Conservation (phyloP, 2,888 invertebrate species). For the Himalopsyche kuldschensis region DNA sequence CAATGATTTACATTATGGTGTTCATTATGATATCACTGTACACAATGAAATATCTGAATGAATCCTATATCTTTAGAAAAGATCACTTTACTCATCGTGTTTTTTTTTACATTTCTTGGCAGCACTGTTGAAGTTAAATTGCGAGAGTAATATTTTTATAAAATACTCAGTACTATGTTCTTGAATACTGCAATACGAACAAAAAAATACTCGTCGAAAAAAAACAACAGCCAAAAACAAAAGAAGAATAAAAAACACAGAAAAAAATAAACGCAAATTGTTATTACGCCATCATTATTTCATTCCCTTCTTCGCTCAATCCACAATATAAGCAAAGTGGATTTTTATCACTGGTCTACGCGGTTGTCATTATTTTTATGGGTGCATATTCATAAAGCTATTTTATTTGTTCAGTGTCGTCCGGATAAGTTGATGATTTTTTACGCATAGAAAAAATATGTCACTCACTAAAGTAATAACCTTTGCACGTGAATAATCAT, state of each 20-base stretch:
- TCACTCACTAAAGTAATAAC: too few relatives aligned
- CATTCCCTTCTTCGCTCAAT: conserved; percentile 6
- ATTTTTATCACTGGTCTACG: conserved; percentile 2
- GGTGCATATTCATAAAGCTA: conserved; percentile 10
- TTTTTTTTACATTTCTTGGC: too few relatives aligned
- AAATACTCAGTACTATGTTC: background rate
- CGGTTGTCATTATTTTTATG: conserved; percentile 1
- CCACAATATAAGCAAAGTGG: background rate
- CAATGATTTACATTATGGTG: too few relatives aligned
- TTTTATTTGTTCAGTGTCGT: background rate
- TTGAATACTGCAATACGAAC: background rate
- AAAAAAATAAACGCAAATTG: background rate
- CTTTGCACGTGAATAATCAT: too few relatives aligned
- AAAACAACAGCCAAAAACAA: background rate
- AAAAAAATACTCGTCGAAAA: background rate
- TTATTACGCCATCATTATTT: conserved; percentile 1
- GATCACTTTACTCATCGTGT: too few relatives aligned
- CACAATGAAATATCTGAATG: too few relatives aligned
- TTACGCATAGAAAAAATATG: too few relatives aligned
- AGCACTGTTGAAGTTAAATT: background rate
- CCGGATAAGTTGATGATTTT: background rate
- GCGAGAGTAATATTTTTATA: background rate
- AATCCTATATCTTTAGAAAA: too few relatives aligned
- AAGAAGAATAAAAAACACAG: background rate
- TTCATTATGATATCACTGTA: too few relatives aligned